Conservation (phyloP, 2,797 vertebrate species). For the Agapornis canus region DNA sequence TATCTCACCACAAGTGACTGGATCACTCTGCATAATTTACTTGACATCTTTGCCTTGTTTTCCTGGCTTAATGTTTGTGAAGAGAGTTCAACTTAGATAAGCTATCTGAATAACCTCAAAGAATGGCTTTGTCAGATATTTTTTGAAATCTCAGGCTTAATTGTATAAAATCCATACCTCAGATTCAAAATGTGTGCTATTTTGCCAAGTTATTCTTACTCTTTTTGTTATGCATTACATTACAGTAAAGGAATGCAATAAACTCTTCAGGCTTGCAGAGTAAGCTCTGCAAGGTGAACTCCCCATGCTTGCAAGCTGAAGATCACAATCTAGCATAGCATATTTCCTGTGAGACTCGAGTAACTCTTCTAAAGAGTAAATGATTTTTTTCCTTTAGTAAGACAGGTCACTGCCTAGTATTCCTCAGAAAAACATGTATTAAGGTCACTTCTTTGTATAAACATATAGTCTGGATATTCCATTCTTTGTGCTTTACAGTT, state of each 20-base stretch:
- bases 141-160: background rate
- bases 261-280: background rate
- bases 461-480: background rate
- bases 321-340: accelerated
- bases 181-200: background rate
- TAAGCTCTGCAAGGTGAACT: background rate
- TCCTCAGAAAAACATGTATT: background rate
- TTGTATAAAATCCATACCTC: background rate
- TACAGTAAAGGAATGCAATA: background rate
- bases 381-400: background rate
- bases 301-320: background rate
- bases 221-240: background rate
- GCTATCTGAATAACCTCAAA: background rate
- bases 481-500: background rate
- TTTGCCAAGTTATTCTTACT: background rate
- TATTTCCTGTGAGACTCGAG: background rate
- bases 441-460: background rate
- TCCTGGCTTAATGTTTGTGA: background rate
- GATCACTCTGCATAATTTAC: constrained; percentile 53
- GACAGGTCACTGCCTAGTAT: background rate
- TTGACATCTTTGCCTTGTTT: constrained; percentile 38
- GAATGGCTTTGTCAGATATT: background rate
- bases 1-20: constrained; percentile 29
- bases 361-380: background rate
- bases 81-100: background rate